Percentiles rank a stretch among this genome's conserved stretches.
Conservation (phyloP, 2,888 invertebrate genomes). For the Stratiomys singularior region DNA sequence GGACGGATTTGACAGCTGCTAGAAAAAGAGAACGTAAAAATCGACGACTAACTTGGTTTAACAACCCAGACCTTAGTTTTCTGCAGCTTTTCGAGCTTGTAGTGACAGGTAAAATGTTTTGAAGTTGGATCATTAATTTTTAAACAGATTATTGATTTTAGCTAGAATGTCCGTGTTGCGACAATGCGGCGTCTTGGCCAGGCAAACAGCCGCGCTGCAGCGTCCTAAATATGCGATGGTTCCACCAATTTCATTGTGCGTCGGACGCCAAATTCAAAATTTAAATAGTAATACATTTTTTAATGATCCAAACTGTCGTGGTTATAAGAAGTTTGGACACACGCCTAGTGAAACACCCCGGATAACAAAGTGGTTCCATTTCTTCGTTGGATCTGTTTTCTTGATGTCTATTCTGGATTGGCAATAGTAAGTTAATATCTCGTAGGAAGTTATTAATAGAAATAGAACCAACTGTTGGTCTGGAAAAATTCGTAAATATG, state of each 20-base stretch:
- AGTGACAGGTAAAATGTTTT: no score
- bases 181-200: constrained; percentile 34
- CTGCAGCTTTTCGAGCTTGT: no score
- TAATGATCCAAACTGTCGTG: constrained; percentile 53
- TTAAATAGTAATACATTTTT: no score
- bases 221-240: neutral
- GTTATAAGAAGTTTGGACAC: constrained; percentile 70
- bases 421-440: constrained; percentile 67
- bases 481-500: no score
- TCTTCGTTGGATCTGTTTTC: constrained; percentile 62
- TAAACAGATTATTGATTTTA: neutral
- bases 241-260: constrained; percentile 14
- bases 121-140: no score
- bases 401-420: constrained; percentile 64
- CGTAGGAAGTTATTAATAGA: no score
- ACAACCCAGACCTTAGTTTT: no score
- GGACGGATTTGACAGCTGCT: no score
- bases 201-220: neutral
- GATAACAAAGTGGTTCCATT: constrained; percentile 65
- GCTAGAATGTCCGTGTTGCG: constrained; percentile 42
- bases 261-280: neutral
- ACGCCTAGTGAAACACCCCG: constrained; percentile 63
- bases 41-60: no score
- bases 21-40: no score
- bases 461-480: no score